Evolutionary conservation across 2,797 vertebrate genomes (phyloP).

Genomic region (Buceros bicornis): DNA sequence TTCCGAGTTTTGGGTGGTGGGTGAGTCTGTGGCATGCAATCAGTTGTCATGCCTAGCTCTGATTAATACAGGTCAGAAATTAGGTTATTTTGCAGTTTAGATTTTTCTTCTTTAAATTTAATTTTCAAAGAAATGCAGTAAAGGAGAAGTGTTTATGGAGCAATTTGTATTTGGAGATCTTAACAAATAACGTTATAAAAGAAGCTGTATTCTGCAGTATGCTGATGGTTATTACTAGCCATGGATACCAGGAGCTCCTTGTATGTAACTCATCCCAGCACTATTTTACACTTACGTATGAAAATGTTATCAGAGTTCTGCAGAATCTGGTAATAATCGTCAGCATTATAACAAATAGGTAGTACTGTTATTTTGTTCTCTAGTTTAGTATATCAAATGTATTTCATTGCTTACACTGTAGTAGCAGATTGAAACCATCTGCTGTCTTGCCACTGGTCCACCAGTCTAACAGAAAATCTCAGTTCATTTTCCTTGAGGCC

Average conservation of each 20-base stretch:
- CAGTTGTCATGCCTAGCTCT: background rate
- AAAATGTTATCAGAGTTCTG: conserved; percentile 68
- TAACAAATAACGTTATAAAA: conserved; percentile 7
- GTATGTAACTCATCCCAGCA: conserved; percentile 43
- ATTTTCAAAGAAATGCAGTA: background rate
- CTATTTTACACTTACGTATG: conserved; percentile 8
- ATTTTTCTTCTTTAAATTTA: background rate
- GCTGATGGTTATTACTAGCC: conserved; percentile 45
- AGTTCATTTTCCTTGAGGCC: conserved; percentile 71
- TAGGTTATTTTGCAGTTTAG: background rate
- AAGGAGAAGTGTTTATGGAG: background rate
- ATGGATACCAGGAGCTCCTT: conserved; percentile 42
- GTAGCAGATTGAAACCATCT: conserved; percentile 91
- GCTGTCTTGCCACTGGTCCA: conserved; percentile 78
- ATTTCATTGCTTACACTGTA: conserved; percentile 85
- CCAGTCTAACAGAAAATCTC: conserved; percentile 63
- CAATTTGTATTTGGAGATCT: conserved; percentile 40
- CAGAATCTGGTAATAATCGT: conserved; percentile 72
- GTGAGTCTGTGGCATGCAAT: background rate
- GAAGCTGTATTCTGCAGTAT: conserved; percentile 8
- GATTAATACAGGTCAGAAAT: background rate
- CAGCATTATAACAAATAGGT: conserved; percentile 70
- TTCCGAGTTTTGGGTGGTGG: background rate
- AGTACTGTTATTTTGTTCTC: conserved; percentile 66
- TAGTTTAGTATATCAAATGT: conserved; percentile 67